phyloP scores from a whole-genome alignment of 1,140 invertebrate species.

The Sipha flava region DNA sequence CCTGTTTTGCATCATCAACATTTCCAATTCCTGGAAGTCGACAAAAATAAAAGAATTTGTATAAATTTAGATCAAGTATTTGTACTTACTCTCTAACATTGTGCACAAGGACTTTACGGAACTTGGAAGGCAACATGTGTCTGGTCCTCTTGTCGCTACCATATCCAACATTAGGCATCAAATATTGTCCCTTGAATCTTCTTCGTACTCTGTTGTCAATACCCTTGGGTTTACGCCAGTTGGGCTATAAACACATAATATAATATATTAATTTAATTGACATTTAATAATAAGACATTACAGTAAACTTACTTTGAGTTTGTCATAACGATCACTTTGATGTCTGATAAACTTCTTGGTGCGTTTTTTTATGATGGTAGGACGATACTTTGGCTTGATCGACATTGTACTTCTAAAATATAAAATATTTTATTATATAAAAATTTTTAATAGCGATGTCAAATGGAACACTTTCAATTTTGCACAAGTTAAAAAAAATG shows the following conservation, averaged over 20 bases:
- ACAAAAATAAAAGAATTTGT: not conserved
- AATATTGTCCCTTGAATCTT: constrained; percentile 95
- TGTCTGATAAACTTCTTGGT: constrained; percentile 94
- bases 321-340: constrained; percentile 93
- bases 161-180: constrained; percentile 99
- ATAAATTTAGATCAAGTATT: not conserved
- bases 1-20: constrained; percentile 97
- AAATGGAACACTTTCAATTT: no score
- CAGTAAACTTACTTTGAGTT: constrained; percentile 65
- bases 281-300: not conserved
- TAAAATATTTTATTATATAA: not conserved
- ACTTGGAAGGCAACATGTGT: constrained; percentile 95
- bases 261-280: not conserved
- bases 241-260: constrained; percentile 35
- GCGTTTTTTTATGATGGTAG: constrained; percentile 88
- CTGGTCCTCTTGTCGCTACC: constrained; percentile 88
- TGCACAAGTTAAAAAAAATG: no score
- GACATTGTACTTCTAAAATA: constrained; percentile 49
- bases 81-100: constrained; percentile 68
- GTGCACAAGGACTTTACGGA: constrained; percentile 83
- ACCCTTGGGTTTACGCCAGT: constrained; percentile 93
- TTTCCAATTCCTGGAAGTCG: constrained; percentile 82
- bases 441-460: no score
- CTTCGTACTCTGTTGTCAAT: constrained; percentile 99
- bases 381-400: constrained; percentile 76